Evolutionary conservation across 2,113 vertebrate genomes (phyloP).

Genomic region (Ictidomys tridecemlineatus): DNA sequence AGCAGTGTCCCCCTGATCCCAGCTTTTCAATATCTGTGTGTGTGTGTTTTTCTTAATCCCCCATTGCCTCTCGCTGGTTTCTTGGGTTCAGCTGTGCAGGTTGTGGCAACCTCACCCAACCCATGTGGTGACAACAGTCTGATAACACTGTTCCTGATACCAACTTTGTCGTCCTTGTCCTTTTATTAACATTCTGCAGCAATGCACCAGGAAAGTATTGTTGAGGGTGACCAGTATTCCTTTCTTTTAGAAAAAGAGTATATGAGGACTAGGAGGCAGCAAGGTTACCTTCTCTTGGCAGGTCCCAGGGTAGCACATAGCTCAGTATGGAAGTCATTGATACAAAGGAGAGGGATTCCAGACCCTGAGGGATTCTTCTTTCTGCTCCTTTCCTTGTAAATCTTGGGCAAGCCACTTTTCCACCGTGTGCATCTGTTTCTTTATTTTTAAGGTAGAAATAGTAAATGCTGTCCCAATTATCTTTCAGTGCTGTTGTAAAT

Average conservation of each 20-base stretch:
- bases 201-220: not conserved
- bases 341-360: not conserved
- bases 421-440: not conserved
- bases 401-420: not conserved
- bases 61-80: too few relatives aligned
- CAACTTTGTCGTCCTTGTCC: not conserved
- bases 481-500: not conserved
- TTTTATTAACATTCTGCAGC: not conserved
- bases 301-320: rapidly evolving
- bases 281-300: not conserved
- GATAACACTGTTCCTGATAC: not conserved
- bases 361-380: not conserved
- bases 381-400: not conserved
- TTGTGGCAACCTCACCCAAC: not conserved
- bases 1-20: too few relatives aligned
- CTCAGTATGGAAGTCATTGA: not conserved
- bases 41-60: too few relatives aligned
- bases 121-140: not conserved
- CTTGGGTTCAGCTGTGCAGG: too few relatives aligned
- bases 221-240: not conserved
- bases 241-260: not conserved
- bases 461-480: constrained; percentile 43
- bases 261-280: not conserved
- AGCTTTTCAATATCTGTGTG: too few relatives aligned
- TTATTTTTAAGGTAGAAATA: constrained; percentile 28